Conservation (phyloP, 2,888 invertebrate species). For the Smittia sp. region DNA sequence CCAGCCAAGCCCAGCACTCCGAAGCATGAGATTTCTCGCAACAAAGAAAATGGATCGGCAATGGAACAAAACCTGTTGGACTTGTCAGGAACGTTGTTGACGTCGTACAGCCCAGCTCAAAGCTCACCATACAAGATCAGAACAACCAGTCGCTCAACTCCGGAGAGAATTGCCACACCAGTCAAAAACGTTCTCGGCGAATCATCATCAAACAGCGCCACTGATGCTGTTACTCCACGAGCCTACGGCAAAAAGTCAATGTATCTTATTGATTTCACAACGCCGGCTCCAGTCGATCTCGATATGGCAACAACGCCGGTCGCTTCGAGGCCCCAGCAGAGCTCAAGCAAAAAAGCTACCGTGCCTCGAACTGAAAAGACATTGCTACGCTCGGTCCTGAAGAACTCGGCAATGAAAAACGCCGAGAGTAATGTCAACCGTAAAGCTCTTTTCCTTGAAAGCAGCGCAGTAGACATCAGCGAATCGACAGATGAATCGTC, state of each 20-base stretch:
- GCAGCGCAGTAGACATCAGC: neutral
- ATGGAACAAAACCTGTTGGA: neutral
- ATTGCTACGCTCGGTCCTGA: neutral
- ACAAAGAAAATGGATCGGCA: constrained; percentile 23
- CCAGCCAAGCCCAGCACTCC: neutral
- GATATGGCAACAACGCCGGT: neutral
- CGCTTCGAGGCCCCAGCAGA: constrained; percentile 3
- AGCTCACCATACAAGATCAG: no score
- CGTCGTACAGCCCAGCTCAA: neutral
- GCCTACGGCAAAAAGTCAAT: neutral
- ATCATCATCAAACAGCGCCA: neutral
- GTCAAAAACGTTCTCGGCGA: neutral
- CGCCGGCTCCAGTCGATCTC: neutral
- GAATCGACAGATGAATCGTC: neutral
- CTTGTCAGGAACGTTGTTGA: constrained; percentile 21
- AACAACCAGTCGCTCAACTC: neutral
- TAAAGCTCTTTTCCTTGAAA: neutral
- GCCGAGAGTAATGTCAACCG: neutral
- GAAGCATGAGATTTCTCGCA: neutral
- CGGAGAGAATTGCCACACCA: neutral
- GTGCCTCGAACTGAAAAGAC: neutral
- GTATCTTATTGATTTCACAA: constrained; percentile 16
- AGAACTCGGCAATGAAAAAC: constrained; percentile 29
- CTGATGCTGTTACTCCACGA: neutral
- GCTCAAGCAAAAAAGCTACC: neutral